These are phyloP conservation scores for Phymanthus crucifer DNA, from an alignment of 92 coral and sea anemone species.

Conservation along the genomic window DNA sequence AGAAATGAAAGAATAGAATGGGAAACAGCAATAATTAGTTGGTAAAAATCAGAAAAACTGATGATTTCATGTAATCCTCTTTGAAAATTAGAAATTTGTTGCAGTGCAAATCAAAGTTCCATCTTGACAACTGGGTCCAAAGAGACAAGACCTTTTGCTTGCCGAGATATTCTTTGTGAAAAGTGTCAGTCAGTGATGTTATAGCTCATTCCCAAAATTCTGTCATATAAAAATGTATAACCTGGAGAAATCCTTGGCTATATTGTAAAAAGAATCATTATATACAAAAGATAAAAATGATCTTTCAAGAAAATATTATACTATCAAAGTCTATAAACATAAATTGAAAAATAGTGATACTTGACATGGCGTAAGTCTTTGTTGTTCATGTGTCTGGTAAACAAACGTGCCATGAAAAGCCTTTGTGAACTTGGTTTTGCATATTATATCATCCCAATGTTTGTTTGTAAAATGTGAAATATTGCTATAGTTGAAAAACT, in stretches of 20 bases:
- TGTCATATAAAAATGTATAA: background rate
- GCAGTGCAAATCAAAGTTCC: too few relatives aligned
- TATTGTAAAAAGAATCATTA: background rate
- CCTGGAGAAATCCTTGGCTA: background rate
- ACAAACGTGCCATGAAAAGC: too few relatives aligned
- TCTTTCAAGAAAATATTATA: background rate
- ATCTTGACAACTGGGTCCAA: too few relatives aligned
- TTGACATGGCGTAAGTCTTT: background rate
- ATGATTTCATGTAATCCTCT: too few relatives aligned
- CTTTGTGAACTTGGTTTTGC: too few relatives aligned
- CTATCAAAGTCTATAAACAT: background rate
- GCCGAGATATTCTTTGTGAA: background rate
- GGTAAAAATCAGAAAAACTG: too few relatives aligned
- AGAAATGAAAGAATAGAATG: conserved; percentile 58
- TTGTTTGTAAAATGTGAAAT: too few relatives aligned
- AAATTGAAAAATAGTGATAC: background rate
- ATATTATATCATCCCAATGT: too few relatives aligned
- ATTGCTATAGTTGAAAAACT: too few relatives aligned
- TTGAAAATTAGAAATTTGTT: background rate
- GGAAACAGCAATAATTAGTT: too few relatives aligned
- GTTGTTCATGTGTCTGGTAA: too few relatives aligned
- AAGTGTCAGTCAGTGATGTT: background rate
- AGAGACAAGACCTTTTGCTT: too few relatives aligned
- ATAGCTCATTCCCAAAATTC: background rate
- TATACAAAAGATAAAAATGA: background rate